Evolutionary conservation across 2,888 invertebrate genomes (phyloP).

Genomic region (Drosophila yooni): DNA sequence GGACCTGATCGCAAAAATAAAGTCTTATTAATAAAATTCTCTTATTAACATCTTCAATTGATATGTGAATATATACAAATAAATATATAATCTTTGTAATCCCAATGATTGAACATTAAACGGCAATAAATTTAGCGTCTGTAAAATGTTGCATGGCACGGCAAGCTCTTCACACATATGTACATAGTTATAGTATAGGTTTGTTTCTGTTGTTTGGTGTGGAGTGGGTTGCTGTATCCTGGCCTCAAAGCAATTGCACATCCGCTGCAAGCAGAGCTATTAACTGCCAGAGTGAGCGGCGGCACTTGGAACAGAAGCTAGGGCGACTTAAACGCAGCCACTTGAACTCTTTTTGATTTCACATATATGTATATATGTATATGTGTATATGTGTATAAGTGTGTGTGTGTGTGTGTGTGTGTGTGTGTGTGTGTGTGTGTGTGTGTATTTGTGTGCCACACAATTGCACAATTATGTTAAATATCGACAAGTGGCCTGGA

Average conservation of each 20-base stretch:
- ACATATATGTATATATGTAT: conserved; percentile 5
- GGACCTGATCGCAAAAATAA: not conserved
- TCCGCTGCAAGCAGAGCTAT: conserved; percentile 51
- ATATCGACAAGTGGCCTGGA: conserved; percentile 79
- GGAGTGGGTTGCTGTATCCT: not conserved
- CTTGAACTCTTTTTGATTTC: conserved; percentile 79
- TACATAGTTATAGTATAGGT: not conserved
- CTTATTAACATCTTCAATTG: too few relatives aligned
- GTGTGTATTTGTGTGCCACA: conserved; percentile 37
- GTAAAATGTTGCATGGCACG: not conserved
- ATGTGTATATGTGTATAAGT: not conserved
- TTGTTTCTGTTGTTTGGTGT: not conserved
- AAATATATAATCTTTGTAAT: not conserved
- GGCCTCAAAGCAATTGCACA: conserved; percentile 54
- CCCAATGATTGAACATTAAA: not conserved
- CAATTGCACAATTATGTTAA: conserved; percentile 82
- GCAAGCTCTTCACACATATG: not conserved
- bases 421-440: conserved; percentile 12
- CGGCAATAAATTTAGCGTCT: not conserved
- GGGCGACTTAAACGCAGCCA: conserved; percentile 62
- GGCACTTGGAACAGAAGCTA: conserved; percentile 41
- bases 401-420: conserved; percentile 5
- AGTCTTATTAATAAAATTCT: too few relatives aligned
- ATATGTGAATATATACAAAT: too few relatives aligned
- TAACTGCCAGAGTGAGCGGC: conserved; percentile 53